Evolutionary conservation across 2,797 vertebrate genomes (phyloP), one percentile per base, ranked within the genome.

Genomic region (Brachymystax lenok): DNA sequence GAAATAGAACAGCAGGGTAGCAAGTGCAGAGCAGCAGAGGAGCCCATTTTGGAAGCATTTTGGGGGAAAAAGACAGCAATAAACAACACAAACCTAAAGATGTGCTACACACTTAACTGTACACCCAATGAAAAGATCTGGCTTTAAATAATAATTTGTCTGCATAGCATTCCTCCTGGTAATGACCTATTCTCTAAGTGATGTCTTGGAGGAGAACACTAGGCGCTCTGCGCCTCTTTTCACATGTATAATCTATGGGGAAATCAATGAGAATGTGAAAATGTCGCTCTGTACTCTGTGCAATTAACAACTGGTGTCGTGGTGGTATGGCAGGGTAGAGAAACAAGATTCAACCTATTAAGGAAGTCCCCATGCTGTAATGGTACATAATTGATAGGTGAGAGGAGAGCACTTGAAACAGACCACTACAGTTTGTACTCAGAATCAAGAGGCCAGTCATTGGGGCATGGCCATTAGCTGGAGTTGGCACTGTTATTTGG

Each of bases 381-480:
- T 78, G 77, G 54, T 79, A 69, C 84, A 88, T 87, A 85, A 89
- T 79, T 87, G 79, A 90, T 87, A 74, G 54, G 73, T 63, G 50
- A n/a, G 79, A 85, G 77, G 50, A 19, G 77, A 86, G 77, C 71
- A 67, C 79, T 77, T 71, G 77, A 78, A 82, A 78, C 28, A 72
- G 74, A 71, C 73, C 54, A 74, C 33, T 68, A 19, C 35, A 66
- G 75, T 69, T 70, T 70, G 69, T 79, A 2, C 75, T 79, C 27
- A 59, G 83, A 86, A 77, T 79, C 71, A 83, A 33, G 69, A 69
- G 19, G 27, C 64, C 74, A 86, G 86, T 89, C 85, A 82, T 76
- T 83, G 79, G 74, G 83, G 72, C 78, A 28, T 19, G 70, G 75
- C 84, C 78, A 81, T 85, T 84, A 85, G 79, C 5, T 2, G 74